Evolutionary conservation across 2,797 vertebrate genomes (phyloP).

Genomic region (Neomorphus geoffroyi): DNA sequence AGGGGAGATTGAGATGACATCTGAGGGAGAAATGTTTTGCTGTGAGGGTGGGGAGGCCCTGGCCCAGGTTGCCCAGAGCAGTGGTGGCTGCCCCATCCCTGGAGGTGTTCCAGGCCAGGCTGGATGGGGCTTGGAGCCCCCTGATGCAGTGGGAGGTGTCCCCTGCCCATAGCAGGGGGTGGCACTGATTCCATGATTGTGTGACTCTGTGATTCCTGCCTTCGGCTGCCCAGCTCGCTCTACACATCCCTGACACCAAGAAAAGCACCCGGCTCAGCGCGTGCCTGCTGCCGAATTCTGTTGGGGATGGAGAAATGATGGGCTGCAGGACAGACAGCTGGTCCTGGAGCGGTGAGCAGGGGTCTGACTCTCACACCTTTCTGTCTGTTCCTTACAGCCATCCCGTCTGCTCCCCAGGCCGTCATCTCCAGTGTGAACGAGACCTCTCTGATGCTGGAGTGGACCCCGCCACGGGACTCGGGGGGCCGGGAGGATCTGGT

Average conservation of each 20-base stretch:
- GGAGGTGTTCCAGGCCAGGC: too few species aligned
- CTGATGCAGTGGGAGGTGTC: too few species aligned
- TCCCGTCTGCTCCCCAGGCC: constrained; percentile 86
- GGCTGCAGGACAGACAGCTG: too few species aligned
- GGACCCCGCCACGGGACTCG: constrained; percentile 83
- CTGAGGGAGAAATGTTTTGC: too few species aligned
- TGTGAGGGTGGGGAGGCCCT: too few species aligned
- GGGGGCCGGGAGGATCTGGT: constrained; percentile 92
- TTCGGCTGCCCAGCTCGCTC: background rate
- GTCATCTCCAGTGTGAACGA: constrained; percentile 97
- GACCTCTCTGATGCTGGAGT: constrained; percentile 91
- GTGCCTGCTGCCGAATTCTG: background rate
- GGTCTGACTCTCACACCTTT: background rate
- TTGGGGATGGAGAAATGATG: background rate
- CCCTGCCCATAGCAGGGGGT: too few species aligned
- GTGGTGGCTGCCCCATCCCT: too few species aligned
- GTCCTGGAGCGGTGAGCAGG: background rate
- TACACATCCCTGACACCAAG: background rate
- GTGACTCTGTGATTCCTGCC: background rate
- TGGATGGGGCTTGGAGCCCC: too few species aligned
- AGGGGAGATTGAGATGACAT: too few species aligned
- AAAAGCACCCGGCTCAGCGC: rapidly evolving
- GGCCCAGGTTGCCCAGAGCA: too few species aligned
- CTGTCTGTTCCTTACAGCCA: constrained; percentile 72
- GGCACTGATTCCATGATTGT: too few species aligned